Conservation (phyloP, 2,888 invertebrate species). For the Lydus trimaculatus region DNA sequence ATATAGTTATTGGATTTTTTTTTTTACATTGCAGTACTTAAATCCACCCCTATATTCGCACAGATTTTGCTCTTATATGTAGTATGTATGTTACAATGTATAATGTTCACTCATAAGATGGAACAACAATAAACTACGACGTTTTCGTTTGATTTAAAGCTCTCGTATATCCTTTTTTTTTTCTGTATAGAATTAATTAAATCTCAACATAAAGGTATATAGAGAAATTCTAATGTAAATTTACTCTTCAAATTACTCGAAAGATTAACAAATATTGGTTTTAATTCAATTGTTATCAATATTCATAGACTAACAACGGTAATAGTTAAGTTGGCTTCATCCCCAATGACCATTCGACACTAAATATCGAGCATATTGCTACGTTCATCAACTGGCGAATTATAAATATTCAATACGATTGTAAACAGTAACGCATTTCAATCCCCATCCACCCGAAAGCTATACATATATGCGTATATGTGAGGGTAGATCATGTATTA, state of each 20-base stretch:
- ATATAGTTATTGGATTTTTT: neutral
- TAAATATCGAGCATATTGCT: constrained; percentile 62
- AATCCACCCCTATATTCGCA: neutral
- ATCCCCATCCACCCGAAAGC: constrained; percentile 31
- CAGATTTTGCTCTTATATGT: neutral
- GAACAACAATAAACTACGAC: neutral
- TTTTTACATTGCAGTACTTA: constrained; percentile 5
- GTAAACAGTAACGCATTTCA: constrained; percentile 55
- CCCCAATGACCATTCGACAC: constrained; percentile 54
- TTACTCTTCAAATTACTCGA: constrained; percentile 60
- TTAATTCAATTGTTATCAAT: constrained; percentile 60
- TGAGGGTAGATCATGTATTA: constrained; percentile 21
- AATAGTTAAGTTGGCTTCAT: constrained; percentile 28
- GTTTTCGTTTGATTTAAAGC: too few relatives aligned
- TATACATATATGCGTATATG: constrained; percentile 26
- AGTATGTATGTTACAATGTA: constrained; percentile 10
- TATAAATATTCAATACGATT: constrained; percentile 62
- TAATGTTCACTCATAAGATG: constrained; percentile 8
- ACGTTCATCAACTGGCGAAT: constrained; percentile 63
- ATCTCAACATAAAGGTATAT: neutral
- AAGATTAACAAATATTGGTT: constrained; percentile 63
- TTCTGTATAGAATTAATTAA: neutral
- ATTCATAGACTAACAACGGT: constrained; percentile 38
- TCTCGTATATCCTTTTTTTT: neutral
- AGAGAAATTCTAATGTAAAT: constrained; percentile 40